Evolutionary conservation across 2,113 vertebrate species (phyloP).

Genomic region (Hemiscyllium ocellatum): DNA sequence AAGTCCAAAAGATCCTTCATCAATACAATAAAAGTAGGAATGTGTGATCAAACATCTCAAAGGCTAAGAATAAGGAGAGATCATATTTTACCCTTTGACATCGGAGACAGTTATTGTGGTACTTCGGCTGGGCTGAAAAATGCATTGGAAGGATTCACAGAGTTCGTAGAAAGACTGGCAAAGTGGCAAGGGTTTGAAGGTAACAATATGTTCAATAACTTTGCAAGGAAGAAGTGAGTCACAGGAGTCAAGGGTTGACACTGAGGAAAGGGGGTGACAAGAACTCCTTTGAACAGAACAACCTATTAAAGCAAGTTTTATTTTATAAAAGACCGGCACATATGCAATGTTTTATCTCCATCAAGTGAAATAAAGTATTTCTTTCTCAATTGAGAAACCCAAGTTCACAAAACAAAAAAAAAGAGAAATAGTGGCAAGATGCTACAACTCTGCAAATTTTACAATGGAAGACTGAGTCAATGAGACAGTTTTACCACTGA

Average conservation of each 20-base stretch:
- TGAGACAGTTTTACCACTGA: neutral
- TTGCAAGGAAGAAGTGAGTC: neutral
- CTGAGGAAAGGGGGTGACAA: neutral
- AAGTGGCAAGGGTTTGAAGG: neutral
- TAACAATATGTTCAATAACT: no score
- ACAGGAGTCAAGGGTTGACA: neutral
- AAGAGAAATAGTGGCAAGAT: no score
- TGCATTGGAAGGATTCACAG: neutral
- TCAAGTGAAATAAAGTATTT: neutral
- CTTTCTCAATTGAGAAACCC: neutral
- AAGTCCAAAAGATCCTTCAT: no score
- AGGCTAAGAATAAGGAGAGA: neutral
- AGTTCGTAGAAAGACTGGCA: neutral
- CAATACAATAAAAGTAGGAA: no score
- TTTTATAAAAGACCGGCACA: neutral
- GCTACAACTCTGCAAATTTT: no score
- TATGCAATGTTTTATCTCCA: neutral
- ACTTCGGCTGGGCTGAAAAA: neutral
- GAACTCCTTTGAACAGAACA: neutral
- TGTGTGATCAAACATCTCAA: neutral
- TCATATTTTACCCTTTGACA: neutral
- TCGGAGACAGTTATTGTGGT: neutral
- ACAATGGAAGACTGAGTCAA: no score
- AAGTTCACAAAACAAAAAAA: neutral
- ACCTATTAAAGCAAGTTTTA: neutral